Evolutionary conservation across 2,797 vertebrate species (phyloP).

Genomic region (Pangasius macronema): DNA sequence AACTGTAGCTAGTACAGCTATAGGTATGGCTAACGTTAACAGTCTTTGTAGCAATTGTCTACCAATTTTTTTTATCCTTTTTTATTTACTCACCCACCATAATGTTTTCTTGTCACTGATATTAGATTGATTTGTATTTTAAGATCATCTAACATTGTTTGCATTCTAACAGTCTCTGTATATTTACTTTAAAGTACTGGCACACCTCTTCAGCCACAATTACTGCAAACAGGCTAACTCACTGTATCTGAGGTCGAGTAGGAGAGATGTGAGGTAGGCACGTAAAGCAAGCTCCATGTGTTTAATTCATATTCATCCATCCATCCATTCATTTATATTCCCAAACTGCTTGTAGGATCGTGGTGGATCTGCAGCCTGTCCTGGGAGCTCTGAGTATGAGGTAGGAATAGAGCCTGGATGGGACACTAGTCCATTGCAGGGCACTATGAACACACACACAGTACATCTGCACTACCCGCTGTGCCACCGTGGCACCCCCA

Average conservation of each 20-base stretch:
- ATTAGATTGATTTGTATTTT: background rate
- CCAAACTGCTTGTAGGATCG: background rate
- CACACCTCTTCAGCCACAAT: constrained; percentile 4
- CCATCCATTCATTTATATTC: background rate
- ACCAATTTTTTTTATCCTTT: background rate
- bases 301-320: background rate
- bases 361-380: background rate
- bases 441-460: background rate
- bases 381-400: background rate
- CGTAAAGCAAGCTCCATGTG: background rate
- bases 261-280: background rate
- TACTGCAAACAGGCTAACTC: background rate
- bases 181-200: background rate
- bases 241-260: background rate
- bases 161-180: background rate
- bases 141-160: background rate
- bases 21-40: background rate
- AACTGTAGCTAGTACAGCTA: background rate
- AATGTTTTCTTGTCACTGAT: background rate
- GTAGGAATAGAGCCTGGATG: background rate
- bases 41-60: background rate
- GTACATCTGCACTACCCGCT: background rate
- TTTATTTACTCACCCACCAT: background rate
- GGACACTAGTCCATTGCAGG: background rate
- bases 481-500: background rate